Percentiles rank a stretch among this genome's conserved stretches.
phyloP scores from a whole-genome alignment of 2,888 invertebrate species.

The Tupiocoris notatus region DNA sequence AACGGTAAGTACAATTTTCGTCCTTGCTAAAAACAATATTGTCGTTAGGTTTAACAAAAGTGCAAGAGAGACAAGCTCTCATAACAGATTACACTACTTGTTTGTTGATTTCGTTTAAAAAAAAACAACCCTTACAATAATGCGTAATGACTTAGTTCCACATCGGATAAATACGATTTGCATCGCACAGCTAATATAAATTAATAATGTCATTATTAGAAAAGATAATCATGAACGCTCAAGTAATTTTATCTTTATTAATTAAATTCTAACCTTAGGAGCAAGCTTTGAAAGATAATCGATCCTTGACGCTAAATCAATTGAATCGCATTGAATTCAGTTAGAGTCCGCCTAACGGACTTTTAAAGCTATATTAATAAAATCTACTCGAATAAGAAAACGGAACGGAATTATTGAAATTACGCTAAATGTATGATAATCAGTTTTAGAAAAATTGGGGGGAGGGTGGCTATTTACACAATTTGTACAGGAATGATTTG shows the following conservation, averaged over 20 bases:
- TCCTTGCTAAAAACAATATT: slow-evolving; percentile 16
- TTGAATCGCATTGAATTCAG: too few species aligned
- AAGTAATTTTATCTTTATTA: too few species aligned
- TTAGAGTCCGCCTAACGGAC: too few species aligned
- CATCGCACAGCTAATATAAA: background rate
- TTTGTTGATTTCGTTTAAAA: background rate
- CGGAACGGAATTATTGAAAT: too few species aligned
- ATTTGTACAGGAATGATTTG: slow-evolving; percentile 7
- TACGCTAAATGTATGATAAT: too few species aligned
- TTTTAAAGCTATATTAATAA: too few species aligned
- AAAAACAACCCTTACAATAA: background rate
- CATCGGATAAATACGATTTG: slow-evolving; percentile 3
- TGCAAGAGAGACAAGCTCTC: background rate
- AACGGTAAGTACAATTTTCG: slow-evolving; percentile 38
- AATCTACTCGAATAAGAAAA: too few species aligned
- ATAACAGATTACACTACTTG: background rate
- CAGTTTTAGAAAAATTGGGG: too few species aligned
- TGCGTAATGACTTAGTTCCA: slow-evolving; percentile 35
- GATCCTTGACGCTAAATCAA: too few species aligned
- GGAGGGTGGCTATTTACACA: slow-evolving; percentile 20
- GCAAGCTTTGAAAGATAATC: too few species aligned
- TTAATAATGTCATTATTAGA: background rate
- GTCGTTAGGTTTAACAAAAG: background rate
- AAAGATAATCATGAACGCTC: background rate
- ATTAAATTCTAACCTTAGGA: too few species aligned